phyloP scores from a whole-genome alignment of 92 coral and sea anemone species.

The Bergia puertoricense region DNA sequence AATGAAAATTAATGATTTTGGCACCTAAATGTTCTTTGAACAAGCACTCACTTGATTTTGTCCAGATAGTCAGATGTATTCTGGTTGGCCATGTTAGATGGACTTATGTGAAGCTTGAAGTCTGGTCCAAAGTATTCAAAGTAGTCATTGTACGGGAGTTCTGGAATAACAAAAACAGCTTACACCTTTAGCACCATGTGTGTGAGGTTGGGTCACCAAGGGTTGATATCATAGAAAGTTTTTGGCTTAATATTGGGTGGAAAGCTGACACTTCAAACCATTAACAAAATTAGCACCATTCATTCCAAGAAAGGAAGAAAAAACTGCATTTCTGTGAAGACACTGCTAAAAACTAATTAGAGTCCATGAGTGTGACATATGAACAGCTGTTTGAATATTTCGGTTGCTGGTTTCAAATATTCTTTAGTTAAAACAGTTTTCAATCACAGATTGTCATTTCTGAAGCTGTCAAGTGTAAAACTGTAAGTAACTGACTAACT shows the following conservation, averaged over 20 bases:
- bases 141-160: constrained; percentile 96
- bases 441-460: not conserved
- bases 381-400: not conserved
- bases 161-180: constrained; percentile 20
- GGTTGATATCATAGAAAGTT: too few species aligned
- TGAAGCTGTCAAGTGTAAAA: not conserved
- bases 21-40: too few species aligned
- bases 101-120: constrained; percentile 98
- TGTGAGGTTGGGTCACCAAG: not conserved
- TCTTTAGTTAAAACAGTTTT: too few species aligned
- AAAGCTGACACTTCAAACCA: too few species aligned
- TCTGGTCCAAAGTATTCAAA: constrained; percentile 99
- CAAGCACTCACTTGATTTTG: constrained; percentile 86
- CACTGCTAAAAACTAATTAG: too few species aligned
- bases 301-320: too few species aligned
- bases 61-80: constrained; percentile 94
- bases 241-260: too few species aligned
- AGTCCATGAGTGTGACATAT: not conserved
- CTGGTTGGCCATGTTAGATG: constrained; percentile 98
- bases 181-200: not conserved
- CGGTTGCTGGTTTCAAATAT: not conserved
- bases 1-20: too few species aligned
- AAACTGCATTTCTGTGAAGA: not conserved
- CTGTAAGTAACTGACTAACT: too few species aligned
- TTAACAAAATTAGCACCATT: too few species aligned